Evolutionary conservation across 2,797 vertebrate species (phyloP).

Genomic region (Gadopsis marmoratus): DNA sequence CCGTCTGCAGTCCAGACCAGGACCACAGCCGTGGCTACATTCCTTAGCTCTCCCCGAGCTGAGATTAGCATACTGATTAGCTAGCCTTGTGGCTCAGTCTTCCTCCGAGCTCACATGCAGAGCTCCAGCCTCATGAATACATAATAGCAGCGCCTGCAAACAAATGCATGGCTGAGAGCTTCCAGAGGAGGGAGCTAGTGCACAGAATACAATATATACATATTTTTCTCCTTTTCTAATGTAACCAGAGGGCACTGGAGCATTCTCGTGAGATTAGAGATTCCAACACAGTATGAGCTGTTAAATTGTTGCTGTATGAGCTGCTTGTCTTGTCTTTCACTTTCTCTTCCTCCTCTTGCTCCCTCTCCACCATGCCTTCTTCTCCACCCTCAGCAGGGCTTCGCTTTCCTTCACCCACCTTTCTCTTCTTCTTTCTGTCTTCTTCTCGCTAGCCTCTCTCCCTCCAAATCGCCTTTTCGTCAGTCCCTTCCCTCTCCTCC

Average conservation of each 20-base stretch:
- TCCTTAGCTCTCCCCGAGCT: constrained; percentile 58
- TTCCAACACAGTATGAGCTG: constrained; percentile 48
- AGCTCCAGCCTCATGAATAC: constrained; percentile 70
- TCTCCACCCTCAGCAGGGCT: constrained; percentile 1
- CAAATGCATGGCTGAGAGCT: constrained; percentile 85
- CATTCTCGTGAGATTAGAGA: constrained; percentile 66
- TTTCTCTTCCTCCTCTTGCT: background rate
- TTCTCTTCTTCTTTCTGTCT: background rate
- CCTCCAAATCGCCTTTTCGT: constrained; percentile 13
- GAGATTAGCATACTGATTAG: constrained; percentile 83
- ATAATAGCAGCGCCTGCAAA: constrained; percentile 66
- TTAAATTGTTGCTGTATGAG: constrained; percentile 36
- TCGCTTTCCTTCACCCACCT: background rate
- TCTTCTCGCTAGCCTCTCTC: background rate
- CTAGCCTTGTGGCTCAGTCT: constrained; percentile 59
- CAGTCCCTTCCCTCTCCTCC: background rate
- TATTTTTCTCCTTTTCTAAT: constrained; percentile 45
- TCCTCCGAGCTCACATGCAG: constrained; percentile 55
- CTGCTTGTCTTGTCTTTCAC: constrained; percentile 13
- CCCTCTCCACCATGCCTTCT: background rate
- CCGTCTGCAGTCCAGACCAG: constrained; percentile 42
- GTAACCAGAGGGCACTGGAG: constrained; percentile 65
- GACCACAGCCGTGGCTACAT: constrained; percentile 50
- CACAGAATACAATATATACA: constrained; percentile 72
- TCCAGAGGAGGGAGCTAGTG: constrained; percentile 95